phyloP scores from a whole-genome alignment of 2,113 vertebrate species.

The Nansenia antarctica region DNA sequence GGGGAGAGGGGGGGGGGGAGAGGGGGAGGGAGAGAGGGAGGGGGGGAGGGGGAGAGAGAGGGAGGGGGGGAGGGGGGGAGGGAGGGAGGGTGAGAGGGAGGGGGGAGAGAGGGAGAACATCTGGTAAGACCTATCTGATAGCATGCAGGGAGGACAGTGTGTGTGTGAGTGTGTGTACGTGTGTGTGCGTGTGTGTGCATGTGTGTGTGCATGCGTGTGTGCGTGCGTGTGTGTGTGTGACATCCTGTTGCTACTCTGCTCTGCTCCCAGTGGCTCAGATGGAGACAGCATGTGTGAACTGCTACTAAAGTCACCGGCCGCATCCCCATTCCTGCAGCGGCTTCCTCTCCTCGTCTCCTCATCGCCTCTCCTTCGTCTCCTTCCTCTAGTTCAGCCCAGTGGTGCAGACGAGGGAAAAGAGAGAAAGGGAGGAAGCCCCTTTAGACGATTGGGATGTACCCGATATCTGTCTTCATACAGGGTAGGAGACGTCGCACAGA shows the following conservation, averaged over 20 bases:
- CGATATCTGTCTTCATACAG: neutral
- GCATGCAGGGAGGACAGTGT: constrained; percentile 44
- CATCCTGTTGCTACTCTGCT: constrained; percentile 64
- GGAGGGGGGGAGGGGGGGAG: constrained; percentile 1
- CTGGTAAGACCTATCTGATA: constrained; percentile 49
- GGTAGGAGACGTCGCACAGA: neutral
- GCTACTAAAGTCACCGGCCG: neutral
- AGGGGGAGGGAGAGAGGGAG: constrained; percentile 1
- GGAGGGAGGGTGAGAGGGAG: constrained; percentile 4
- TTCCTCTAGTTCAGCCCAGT: neutral
- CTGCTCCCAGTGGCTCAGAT: constrained; percentile 62
- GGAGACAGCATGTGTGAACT: constrained; percentile 64
- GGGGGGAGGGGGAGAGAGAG: neutral
- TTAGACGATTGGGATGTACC: neutral
- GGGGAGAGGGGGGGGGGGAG: constrained; percentile 37
- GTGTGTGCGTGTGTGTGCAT: no score
- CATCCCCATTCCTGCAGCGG: neutral
- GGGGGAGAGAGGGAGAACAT: constrained; percentile 64
- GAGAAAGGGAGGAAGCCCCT: neutral
- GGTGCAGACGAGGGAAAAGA: neutral
- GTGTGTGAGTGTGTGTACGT: no score
- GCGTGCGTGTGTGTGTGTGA: constrained; percentile 47
- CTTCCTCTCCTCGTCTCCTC: neutral
- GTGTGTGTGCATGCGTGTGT: no score
- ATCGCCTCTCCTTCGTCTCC: neutral